phyloP scores from a whole-genome alignment of 2,797 vertebrate species.

The Ibycter americanus region DNA sequence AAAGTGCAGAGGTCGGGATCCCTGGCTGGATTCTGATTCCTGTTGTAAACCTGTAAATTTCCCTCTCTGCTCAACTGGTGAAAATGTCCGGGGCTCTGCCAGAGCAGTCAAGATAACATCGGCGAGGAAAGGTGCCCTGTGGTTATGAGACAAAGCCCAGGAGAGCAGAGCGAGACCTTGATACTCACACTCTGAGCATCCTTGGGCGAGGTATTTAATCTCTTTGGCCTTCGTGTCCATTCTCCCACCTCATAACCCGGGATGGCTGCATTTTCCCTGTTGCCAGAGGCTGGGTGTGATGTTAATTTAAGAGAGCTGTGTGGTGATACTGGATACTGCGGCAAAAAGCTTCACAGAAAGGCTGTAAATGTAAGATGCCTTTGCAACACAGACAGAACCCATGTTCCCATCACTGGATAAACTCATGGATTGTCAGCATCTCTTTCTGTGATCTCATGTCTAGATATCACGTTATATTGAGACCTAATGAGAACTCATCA shows the following conservation, averaged over 20 bases:
- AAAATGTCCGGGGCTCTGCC: background rate
- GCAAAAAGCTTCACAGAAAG: background rate
- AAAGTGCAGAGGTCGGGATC: background rate
- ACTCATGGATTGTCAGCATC: conserved; percentile 1
- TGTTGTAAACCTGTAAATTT: background rate
- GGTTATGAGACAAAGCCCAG: background rate
- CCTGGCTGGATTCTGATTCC: background rate
- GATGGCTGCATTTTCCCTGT: background rate
- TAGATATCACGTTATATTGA: background rate
- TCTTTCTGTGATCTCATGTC: conserved; percentile 22
- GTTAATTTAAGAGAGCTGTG: background rate
- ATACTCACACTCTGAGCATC: background rate
- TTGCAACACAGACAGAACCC: background rate
- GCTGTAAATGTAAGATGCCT: background rate
- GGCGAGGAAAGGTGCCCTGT: background rate
- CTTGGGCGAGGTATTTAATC: background rate
- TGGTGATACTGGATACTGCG: background rate
- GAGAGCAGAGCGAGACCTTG: background rate
- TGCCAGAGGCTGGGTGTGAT: background rate
- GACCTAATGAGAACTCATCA: background rate
- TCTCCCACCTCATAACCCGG: background rate
- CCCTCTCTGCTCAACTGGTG: background rate
- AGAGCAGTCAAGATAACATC: background rate
- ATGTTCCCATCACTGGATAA: conserved; percentile 19
- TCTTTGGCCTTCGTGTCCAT: background rate